Conservation (phyloP, 2,113 vertebrate genomes). For the Pogonocichla stellata region DNA sequence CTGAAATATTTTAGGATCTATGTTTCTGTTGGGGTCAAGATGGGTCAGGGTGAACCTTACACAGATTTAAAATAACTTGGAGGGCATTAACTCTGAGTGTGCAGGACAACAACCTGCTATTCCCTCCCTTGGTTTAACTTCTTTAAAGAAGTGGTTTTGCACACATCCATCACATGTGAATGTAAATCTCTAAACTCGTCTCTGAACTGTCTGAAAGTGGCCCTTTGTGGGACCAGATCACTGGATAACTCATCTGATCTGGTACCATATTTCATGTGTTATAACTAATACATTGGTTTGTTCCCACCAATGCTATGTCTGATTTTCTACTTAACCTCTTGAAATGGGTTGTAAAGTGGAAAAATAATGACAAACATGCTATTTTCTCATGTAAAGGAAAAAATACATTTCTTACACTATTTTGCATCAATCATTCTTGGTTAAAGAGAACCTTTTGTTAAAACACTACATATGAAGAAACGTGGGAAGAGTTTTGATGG, state of each 20-base stretch:
- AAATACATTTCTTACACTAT: neutral
- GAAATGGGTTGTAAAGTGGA: neutral
- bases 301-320: neutral
- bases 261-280: neutral
- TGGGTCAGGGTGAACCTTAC: neutral
- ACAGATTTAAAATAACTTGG: neutral
- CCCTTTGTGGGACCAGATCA: neutral
- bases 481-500: neutral
- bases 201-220: neutral
- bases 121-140: neutral
- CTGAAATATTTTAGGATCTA: neutral
- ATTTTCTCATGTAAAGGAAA: neutral
- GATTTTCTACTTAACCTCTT: constrained; percentile 9
- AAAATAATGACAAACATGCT: neutral
- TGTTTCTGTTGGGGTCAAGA: neutral
- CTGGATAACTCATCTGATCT: neutral
- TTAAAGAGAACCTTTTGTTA: neutral
- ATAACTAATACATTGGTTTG: neutral
- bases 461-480: neutral
- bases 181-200: neutral
- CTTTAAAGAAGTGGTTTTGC: neutral
- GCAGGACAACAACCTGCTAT: neutral
- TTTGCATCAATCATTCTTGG: neutral
- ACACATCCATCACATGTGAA: neutral
- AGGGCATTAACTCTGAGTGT: neutral